Evolutionary conservation across 2,888 invertebrate species (phyloP).

Genomic region (Nesidiocoris tenuis): DNA sequence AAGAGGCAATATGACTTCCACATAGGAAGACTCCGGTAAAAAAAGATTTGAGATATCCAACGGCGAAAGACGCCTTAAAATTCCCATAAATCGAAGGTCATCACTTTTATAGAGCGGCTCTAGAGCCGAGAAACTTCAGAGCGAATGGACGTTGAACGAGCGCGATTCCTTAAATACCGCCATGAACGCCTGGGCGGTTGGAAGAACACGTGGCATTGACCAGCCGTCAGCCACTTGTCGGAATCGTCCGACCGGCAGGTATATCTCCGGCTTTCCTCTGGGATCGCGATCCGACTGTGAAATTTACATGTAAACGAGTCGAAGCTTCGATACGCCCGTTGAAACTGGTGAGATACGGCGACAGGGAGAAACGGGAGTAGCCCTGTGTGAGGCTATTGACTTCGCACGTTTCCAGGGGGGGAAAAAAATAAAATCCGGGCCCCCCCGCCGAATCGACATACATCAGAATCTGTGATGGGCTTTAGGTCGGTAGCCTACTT

Average conservation of each 20-base stretch:
- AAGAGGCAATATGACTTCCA: neutral
- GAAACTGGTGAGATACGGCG: constrained; percentile 13
- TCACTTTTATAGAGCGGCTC: neutral
- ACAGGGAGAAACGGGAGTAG: neutral
- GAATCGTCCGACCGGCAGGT: neutral
- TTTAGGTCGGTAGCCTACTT: neutral
- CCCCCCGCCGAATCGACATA: neutral
- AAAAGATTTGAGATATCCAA: neutral
- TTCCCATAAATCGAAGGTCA: neutral
- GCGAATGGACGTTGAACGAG: neutral
- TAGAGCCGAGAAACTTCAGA: neutral
- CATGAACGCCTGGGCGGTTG: neutral
- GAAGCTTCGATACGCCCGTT: neutral
- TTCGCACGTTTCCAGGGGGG: neutral
- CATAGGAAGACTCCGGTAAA: neutral
- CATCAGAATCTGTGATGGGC: neutral
- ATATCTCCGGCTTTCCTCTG: neutral
- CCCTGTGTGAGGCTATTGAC: neutral
- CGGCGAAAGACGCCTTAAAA: neutral
- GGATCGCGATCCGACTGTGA: neutral
- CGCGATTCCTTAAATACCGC: neutral
- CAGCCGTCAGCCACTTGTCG: constrained; percentile 14
- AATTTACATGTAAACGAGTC: constrained; percentile 22
- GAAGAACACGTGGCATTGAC: constrained; percentile 27
- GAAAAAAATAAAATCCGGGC: neutral